Conservation (phyloP, 1,140 invertebrate species). For the Caerostris darwini region DNA sequence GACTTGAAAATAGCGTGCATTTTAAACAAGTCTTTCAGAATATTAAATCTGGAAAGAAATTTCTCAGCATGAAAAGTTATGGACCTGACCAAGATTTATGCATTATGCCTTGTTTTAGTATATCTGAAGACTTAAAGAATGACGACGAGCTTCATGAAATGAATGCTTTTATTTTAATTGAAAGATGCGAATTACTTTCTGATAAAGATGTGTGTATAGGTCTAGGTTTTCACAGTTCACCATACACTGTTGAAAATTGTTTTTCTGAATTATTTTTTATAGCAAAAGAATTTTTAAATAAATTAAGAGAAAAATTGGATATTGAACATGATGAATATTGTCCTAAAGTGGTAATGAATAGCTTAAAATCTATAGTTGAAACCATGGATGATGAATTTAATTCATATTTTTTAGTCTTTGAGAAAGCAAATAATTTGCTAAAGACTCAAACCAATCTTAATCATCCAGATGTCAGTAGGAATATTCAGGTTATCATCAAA, state of each 20-base stretch:
- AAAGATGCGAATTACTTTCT: neutral
- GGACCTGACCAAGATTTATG: neutral
- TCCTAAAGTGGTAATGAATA: neutral
- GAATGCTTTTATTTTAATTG: neutral
- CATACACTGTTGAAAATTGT: neutral
- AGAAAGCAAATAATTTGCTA: no score
- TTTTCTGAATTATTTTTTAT: neutral
- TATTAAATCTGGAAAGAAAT: neutral
- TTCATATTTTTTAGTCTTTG: constrained; percentile 30
- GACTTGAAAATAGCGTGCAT: constrained; percentile 28
- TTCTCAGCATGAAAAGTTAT: neutral
- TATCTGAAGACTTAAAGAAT: neutral
- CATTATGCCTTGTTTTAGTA: neutral
- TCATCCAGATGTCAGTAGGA: neutral
- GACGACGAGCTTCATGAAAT: neutral
- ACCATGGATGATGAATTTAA: constrained; percentile 16
- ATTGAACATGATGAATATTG: constrained; percentile 32
- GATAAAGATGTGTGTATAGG: constrained; percentile 25
- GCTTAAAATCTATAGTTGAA: neutral
- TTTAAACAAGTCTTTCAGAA: constrained; percentile 24
- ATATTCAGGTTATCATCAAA: neutral
- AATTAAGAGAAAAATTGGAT: neutral
- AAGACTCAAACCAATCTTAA: neutral
- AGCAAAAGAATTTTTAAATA: neutral
- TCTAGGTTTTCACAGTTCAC: neutral